phyloP scores from a whole-genome alignment of 2,113 vertebrate genomes.

The Entelurus aequoreus region DNA sequence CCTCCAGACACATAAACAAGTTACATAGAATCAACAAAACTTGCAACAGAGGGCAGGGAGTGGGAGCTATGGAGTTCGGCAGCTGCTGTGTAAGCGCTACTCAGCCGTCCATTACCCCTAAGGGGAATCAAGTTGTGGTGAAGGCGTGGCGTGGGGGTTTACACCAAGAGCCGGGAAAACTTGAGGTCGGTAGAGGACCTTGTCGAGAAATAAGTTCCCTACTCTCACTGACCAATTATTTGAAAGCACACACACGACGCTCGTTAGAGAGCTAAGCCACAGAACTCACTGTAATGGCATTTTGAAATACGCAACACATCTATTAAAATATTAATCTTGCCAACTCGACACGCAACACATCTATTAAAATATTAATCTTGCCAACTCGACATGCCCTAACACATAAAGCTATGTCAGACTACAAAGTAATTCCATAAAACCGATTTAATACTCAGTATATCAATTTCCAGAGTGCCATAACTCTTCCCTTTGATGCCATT shows the following conservation, averaged over 20 bases:
- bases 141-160: no score
- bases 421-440: conserved; percentile 30
- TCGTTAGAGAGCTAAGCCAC: background rate
- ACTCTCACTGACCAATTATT: conserved; percentile 4
- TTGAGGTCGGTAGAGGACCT: background rate
- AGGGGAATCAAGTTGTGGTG: no score
- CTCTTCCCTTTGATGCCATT: conserved; percentile 1
- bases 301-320: background rate
- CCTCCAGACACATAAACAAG: no score
- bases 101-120: no score
- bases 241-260: conserved; percentile 1
- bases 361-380: conserved; percentile 14
- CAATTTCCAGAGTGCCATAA: conserved; percentile 33
- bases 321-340: conserved; percentile 15
- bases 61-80: no score
- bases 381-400: conserved; percentile 8
- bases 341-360: conserved; percentile 5
- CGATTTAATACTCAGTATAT: conserved; percentile 26
- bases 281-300: background rate
- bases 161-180: background rate
- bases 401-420: conserved; percentile 4
- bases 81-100: no score
- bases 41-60: no score
- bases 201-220: background rate
- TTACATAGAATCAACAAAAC: no score